phyloP scores from a whole-genome alignment of 2,113 vertebrate genomes.

The Gallinago media region DNA sequence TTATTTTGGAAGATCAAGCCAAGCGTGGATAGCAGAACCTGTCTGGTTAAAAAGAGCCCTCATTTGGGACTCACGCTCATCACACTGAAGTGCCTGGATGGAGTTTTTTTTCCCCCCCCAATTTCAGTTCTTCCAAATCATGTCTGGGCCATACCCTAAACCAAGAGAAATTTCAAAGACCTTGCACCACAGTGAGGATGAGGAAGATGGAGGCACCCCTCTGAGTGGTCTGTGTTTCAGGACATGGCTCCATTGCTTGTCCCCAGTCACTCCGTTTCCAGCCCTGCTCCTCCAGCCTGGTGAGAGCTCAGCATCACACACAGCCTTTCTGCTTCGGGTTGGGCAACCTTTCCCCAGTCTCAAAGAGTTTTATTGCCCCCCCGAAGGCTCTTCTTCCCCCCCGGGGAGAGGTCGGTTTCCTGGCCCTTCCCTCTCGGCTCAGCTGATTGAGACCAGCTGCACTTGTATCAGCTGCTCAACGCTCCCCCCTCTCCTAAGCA shows the following conservation, averaged over 20 bases:
- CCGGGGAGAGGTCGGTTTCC: not conserved
- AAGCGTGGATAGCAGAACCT: not conserved
- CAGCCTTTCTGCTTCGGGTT: not conserved
- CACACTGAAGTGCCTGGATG: rapidly evolving
- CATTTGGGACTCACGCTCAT: not conserved
- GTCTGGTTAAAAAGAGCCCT: not conserved
- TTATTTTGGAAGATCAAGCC: constrained; percentile 44
- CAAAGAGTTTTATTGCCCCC: not conserved
- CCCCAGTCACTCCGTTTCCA: not conserved
- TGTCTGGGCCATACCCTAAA: not conserved
- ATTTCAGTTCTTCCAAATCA: not conserved
- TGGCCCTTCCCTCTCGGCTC: rapidly evolving
- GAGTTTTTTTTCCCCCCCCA: not conserved
- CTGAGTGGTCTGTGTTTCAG: rapidly evolving
- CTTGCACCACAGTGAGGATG: rapidly evolving
- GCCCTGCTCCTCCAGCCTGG: not conserved
- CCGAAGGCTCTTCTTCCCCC: not conserved
- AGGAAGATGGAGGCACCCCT: not conserved
- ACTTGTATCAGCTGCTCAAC: not conserved
- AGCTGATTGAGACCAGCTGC: not conserved
- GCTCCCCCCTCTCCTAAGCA: not conserved
- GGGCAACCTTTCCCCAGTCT: not conserved
- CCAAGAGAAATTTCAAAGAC: not conserved
- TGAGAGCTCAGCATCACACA: not conserved
- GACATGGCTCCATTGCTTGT: rapidly evolving